These are phyloP conservation scores for Chionomys nivalis DNA, from an alignment of 2,113 vertebrate species.

Conservation along the genomic window DNA sequence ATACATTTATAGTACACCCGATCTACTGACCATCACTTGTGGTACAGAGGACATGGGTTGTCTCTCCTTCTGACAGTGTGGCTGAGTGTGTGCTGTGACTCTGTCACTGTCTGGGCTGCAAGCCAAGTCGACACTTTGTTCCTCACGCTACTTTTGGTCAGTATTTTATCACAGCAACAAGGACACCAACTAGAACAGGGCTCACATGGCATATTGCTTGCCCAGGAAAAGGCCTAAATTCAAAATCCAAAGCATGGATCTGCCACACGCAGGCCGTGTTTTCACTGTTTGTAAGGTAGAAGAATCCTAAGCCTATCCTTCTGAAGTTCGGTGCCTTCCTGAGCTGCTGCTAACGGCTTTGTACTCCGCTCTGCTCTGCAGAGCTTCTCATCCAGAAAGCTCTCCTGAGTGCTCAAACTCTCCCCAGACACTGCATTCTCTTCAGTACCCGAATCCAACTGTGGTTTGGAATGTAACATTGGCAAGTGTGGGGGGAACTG, in stretches of 20 bases:
- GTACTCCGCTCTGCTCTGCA: neutral
- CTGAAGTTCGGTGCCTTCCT: neutral
- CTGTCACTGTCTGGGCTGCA: neutral
- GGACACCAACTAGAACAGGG: neutral
- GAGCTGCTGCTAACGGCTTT: fast-evolving
- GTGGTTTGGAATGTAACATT: neutral
- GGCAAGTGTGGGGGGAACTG: too few species aligned
- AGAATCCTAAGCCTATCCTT: neutral
- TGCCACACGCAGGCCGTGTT: too few species aligned
- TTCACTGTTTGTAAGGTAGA: neutral
- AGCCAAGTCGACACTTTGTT: neutral
- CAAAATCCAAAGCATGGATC: neutral
- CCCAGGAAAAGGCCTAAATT: neutral
- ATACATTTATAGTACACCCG: neutral
- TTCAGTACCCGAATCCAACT: neutral
- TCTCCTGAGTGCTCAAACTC: too few species aligned
- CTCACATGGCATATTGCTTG: neutral
- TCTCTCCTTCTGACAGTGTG: neutral
- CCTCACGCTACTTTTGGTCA: neutral
- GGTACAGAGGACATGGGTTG: too few species aligned
- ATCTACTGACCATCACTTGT: neutral
- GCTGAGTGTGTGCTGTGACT: neutral
- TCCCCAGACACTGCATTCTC: neutral
- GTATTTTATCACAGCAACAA: neutral
- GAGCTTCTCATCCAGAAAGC: neutral